Conservation (phyloP, 2,888 invertebrate species). For the Apodemia hepburni region DNA sequence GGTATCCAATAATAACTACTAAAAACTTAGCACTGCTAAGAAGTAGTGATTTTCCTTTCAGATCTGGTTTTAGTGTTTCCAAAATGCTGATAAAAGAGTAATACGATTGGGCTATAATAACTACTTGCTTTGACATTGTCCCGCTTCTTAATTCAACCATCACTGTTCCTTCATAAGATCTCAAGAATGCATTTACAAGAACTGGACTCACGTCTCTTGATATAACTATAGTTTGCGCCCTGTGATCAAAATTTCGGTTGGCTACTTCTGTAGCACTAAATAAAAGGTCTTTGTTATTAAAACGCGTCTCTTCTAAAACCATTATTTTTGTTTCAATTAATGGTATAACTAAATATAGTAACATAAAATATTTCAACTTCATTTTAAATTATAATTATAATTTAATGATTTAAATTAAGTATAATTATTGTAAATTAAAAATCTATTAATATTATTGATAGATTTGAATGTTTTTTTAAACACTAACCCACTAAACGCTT, state of each 20-base stretch:
- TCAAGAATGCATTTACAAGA: conserved; percentile 43
- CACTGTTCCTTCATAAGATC: conserved; percentile 47
- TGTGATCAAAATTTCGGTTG: conserved; percentile 47
- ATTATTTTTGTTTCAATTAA: background rate
- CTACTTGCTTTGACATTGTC: conserved; percentile 45
- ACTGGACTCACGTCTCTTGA: conserved; percentile 44
- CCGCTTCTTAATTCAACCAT: conserved; percentile 44
- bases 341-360: background rate
- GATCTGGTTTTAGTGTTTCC: conserved; percentile 46
- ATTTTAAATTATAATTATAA: background rate
- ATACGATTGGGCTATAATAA: conserved; percentile 48
- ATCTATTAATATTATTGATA: no score
- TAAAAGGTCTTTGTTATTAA: conserved; percentile 33
- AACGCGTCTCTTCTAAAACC: background rate
- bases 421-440: no score
- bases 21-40: conserved; percentile 49
- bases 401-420: no score
- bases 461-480: background rate
- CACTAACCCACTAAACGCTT: background rate
- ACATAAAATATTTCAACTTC: background rate
- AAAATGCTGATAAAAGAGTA: conserved; percentile 46
- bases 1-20: conserved; percentile 43
- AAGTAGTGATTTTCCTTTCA: conserved; percentile 49
- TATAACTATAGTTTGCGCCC: conserved; percentile 43
- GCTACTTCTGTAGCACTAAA: conserved; percentile 46